Evolutionary conservation across 2,888 invertebrate species (phyloP).

Genomic region (Drosophila lutescens): DNA sequence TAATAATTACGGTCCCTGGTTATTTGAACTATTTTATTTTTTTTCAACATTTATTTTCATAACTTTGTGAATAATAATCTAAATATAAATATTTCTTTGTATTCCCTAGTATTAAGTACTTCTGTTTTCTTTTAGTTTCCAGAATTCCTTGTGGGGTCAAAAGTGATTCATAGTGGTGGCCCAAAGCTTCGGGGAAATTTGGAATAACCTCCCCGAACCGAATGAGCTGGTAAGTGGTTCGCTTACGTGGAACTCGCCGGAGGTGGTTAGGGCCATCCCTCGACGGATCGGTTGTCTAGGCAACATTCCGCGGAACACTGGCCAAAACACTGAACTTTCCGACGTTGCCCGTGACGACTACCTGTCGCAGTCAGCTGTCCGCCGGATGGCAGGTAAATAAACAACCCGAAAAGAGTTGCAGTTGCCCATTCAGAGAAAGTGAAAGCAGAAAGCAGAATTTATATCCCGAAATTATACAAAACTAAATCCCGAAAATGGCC

Average conservation of each 20-base stretch:
- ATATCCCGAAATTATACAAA: not conserved
- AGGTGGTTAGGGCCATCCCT: conserved; percentile 12
- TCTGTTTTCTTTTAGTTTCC: no score
- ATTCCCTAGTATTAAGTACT: no score
- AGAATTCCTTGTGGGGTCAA: not conserved
- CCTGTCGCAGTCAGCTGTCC: conserved; percentile 38
- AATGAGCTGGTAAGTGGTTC: conserved; percentile 2
- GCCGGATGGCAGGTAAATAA: conserved; percentile 37
- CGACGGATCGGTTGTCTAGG: conserved; percentile 12
- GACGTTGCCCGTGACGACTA: conserved; percentile 19
- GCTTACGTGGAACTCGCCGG: not conserved
- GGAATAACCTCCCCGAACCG: not conserved
- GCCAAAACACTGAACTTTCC: conserved; percentile 19
- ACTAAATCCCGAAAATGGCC: conserved; percentile 2
- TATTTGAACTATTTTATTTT: no score
- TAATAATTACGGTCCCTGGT: no score
- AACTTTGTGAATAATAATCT: no score
- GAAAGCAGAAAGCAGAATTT: no score
- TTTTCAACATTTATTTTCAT: no score
- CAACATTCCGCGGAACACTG: conserved; percentile 3
- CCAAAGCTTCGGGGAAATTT: not conserved
- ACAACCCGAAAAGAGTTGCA: conserved; percentile 8
- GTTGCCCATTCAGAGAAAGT: not conserved
- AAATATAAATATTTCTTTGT: no score
- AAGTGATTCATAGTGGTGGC: conserved; percentile 3